phyloP scores from a whole-genome alignment of 2,113 vertebrate genomes.

The Toxostoma redivivum region DNA sequence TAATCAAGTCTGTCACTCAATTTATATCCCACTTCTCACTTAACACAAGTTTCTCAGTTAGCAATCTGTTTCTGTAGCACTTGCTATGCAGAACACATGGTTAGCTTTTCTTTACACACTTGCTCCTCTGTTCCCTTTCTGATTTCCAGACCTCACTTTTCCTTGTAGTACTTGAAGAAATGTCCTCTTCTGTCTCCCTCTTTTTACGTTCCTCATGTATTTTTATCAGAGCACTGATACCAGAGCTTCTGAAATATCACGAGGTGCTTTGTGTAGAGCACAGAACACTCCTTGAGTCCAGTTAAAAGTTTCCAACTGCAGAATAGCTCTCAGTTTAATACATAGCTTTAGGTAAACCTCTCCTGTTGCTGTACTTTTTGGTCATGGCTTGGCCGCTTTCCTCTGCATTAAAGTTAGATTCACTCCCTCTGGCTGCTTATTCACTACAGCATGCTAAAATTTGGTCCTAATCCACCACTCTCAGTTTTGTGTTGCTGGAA shows the following conservation, averaged over 20 bases:
- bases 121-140: neutral
- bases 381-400: neutral
- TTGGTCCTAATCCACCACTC: neutral
- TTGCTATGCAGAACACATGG: slow-evolving; percentile 29
- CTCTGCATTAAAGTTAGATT: neutral
- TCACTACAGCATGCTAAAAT: neutral
- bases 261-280: neutral
- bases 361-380: neutral
- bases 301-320: neutral
- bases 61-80: slow-evolving; percentile 53
- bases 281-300: neutral
- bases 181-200: neutral
- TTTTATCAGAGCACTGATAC: neutral
- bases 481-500: neutral
- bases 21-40: slow-evolving; percentile 40
- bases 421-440: neutral
- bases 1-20: slow-evolving; percentile 67
- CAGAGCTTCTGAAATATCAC: neutral
- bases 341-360: neutral
- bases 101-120: slow-evolving; percentile 22
- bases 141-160: neutral
- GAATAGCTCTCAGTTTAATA: neutral
- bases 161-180: neutral
- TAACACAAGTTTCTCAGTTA: slow-evolving; percentile 38
- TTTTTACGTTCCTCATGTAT: neutral